phyloP scores from a whole-genome alignment of 2,113 vertebrate genomes.

The Pterophyllum scalare region DNA sequence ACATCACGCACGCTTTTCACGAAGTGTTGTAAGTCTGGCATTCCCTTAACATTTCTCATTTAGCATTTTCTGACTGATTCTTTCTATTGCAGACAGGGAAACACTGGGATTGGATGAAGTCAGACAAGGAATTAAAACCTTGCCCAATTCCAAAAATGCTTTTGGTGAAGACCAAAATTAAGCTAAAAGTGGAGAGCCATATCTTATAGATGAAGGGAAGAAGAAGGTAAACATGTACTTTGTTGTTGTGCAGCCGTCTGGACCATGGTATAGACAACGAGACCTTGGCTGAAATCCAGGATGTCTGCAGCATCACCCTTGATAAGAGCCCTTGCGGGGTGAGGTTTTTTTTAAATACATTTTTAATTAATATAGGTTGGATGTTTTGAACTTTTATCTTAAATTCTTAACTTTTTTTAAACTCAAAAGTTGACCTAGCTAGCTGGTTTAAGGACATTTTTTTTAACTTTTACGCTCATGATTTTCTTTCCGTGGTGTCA shows the following conservation, averaged over 20 bases:
- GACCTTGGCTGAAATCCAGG: constrained; percentile 28
- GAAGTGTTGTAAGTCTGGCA: constrained; percentile 74
- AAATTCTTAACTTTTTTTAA: not conserved
- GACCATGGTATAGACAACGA: constrained; percentile 33
- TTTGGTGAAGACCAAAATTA: not conserved
- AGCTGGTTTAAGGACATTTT: not conserved
- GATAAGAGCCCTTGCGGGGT: constrained; percentile 67
- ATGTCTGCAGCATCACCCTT: constrained; percentile 72
- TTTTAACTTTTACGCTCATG: not conserved
- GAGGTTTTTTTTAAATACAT: constrained; percentile 7
- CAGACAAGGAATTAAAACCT: not conserved
- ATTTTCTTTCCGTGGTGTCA: constrained; percentile 11
- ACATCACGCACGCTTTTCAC: constrained; percentile 74
- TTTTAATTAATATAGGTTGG: not conserved
- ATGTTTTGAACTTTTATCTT: not conserved
- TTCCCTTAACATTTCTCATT: not conserved
- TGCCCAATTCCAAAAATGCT: too few relatives aligned
- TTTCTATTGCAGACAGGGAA: not conserved
- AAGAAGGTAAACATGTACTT: not conserved
- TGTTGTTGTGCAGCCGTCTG: constrained; percentile 60
- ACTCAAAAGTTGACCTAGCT: not conserved
- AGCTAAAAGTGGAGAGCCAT: not conserved
- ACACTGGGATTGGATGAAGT: not conserved
- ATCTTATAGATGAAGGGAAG: too few relatives aligned
- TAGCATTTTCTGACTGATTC: not conserved